Conservation (phyloP, 2,113 vertebrate genomes). For the Engraulis encrasicolus region DNA sequence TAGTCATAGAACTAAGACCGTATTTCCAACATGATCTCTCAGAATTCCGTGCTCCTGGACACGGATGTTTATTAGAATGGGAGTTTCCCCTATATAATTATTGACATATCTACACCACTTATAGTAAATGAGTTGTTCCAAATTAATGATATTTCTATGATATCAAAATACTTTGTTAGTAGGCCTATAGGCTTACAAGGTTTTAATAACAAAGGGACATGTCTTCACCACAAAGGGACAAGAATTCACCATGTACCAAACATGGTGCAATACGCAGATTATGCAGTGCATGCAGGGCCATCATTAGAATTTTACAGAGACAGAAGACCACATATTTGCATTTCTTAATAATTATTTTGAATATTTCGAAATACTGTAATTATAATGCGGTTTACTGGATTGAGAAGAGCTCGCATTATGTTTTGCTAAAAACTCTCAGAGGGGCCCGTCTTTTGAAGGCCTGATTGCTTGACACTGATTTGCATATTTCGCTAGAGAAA, state of each 20-base stretch:
- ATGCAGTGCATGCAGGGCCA: not conserved
- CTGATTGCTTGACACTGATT: conserved; percentile 15
- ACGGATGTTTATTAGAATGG: too few relatives aligned
- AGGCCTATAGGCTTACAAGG: too few relatives aligned
- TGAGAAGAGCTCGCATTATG: conserved; percentile 9
- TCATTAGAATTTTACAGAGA: not conserved
- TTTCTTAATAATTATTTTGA: not conserved
- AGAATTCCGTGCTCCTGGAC: too few relatives aligned
- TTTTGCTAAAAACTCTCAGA: not conserved
- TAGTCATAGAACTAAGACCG: too few relatives aligned
- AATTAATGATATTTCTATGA: too few relatives aligned
- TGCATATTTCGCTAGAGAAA: not conserved
- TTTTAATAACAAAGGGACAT: too few relatives aligned
- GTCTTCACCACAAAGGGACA: too few relatives aligned
- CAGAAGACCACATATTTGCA: not conserved
- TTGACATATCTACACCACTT: too few relatives aligned
- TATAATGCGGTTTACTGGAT: conserved; percentile 2
- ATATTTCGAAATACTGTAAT: not conserved
- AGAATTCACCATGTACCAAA: not conserved
- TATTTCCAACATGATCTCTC: too few relatives aligned
- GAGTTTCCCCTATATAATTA: too few relatives aligned
- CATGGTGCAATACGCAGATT: not conserved
- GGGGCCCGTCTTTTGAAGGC: not conserved
- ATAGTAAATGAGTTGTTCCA: too few relatives aligned
- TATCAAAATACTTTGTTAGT: too few relatives aligned